Conservation (phyloP, 2,888 invertebrate genomes). For the Adela reaumurella region DNA sequence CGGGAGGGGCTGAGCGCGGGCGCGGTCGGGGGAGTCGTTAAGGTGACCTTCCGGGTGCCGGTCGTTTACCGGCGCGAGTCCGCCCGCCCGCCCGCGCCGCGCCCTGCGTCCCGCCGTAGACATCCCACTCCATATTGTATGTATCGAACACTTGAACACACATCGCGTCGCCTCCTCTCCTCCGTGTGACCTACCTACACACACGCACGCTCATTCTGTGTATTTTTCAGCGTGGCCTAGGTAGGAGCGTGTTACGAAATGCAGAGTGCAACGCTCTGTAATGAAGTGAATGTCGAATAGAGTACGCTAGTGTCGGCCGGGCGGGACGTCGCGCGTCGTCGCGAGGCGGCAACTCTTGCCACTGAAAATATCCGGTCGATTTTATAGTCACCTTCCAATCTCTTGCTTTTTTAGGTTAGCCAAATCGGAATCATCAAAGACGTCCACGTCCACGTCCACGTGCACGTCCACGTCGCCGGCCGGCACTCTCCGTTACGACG, state of each 20-base stretch:
- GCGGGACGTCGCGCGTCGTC: neutral
- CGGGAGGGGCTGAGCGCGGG: slow-evolving; percentile 1
- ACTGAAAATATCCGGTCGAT: neutral
- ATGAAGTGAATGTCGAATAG: too few species aligned
- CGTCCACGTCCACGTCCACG: too few species aligned
- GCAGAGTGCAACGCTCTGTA: too few species aligned
- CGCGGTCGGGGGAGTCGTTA: slow-evolving; percentile 11
- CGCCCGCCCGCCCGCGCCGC: slow-evolving; percentile 19
- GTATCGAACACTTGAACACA: neutral
- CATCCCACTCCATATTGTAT: neutral
- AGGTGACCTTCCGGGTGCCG: slow-evolving; percentile 47
- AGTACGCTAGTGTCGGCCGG: neutral
- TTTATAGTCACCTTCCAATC: too few species aligned
- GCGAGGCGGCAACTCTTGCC: slow-evolving; percentile 1
- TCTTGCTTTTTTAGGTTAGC: too few species aligned
- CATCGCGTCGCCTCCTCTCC: neutral
- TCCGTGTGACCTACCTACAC: neutral
- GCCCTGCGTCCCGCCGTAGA: too few species aligned
- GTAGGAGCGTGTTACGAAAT: too few species aligned
- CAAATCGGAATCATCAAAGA: too few species aligned
- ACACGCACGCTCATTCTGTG: too few species aligned
- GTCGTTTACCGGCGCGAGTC: slow-evolving; percentile 18
- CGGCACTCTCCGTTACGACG: too few species aligned
- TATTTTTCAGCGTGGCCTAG: too few species aligned
- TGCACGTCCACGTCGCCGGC: too few species aligned